Conservation (phyloP, 2,797 vertebrate genomes). For the Anabacerthia variegaticeps region DNA sequence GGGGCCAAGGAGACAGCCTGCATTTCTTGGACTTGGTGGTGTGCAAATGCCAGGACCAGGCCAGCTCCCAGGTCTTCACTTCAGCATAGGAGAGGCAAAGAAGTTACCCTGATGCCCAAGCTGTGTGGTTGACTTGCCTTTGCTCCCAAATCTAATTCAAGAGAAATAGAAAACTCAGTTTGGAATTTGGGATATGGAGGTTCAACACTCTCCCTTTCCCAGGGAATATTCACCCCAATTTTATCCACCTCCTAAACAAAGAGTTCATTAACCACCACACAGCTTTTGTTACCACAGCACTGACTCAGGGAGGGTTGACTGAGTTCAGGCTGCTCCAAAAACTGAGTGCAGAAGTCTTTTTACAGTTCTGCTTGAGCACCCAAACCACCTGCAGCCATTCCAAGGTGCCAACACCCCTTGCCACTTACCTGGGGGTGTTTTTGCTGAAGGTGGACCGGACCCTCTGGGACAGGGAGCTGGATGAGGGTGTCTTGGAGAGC, state of each 20-base stretch:
- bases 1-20: background rate
- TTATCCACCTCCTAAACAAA: background rate
- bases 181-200: background rate
- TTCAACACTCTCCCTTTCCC: fast-evolving
- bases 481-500: slow-evolving; percentile 90
- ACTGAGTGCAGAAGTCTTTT: background rate
- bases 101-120: slow-evolving; percentile 87
- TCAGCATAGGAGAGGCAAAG: slow-evolving; percentile 92
- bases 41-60: background rate
- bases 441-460: slow-evolving; percentile 87
- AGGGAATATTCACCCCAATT: too few relatives aligned
- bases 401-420: fast-evolving
- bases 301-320: background rate
- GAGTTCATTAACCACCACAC: fast-evolving
- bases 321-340: background rate
- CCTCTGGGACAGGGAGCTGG: slow-evolving; percentile 92
- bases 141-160: slow-evolving; percentile 88
- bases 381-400: background rate
- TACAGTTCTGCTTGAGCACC: background rate
- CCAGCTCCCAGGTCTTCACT: slow-evolving; percentile 70
- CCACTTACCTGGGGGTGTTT: slow-evolving; percentile 88
- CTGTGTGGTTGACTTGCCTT: slow-evolving; percentile 85
- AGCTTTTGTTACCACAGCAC: background rate
- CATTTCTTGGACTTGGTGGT: background rate
- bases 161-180: background rate